phyloP scores from a whole-genome alignment of 2,888 invertebrate genomes.

The Muscina levida region DNA sequence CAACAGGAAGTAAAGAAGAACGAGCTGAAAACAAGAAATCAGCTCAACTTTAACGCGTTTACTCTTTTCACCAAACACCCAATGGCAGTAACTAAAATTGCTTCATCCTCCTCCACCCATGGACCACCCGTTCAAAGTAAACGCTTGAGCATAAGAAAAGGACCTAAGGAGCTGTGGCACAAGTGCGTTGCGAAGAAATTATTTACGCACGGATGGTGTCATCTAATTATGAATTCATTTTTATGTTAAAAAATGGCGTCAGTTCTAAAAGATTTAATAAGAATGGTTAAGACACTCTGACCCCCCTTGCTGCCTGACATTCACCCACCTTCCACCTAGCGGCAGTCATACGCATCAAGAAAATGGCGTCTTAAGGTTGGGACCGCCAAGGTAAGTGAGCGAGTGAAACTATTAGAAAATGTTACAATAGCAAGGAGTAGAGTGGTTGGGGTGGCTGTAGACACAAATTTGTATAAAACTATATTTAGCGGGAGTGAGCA shows the following conservation, averaged over 20 bases:
- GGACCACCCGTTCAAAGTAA: too few species aligned
- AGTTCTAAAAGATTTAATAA: slow-evolving; percentile 55
- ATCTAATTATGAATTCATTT: slow-evolving; percentile 80
- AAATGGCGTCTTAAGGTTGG: slow-evolving; percentile 49
- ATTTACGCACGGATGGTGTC: slow-evolving; percentile 80
- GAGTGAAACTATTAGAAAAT: slow-evolving; percentile 33
- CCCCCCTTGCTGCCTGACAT: not conserved
- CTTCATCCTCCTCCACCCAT: not conserved
- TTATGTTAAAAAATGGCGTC: slow-evolving; percentile 67
- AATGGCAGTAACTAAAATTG: slow-evolving; percentile 31
- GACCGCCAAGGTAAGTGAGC: slow-evolving; percentile 33
- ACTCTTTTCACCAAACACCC: slow-evolving; percentile 46
- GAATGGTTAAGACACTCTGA: slow-evolving; percentile 29
- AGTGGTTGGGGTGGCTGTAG: not conserved
- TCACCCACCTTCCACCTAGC: too few species aligned
- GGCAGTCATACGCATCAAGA: slow-evolving; percentile 23
- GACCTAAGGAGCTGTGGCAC: slow-evolving; percentile 18
- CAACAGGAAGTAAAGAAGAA: slow-evolving; percentile 31
- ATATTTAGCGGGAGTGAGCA: too few species aligned
- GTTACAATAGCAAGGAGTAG: not conserved
- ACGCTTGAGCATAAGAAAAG: slow-evolving; percentile 4
- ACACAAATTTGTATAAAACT: slow-evolving; percentile 33
- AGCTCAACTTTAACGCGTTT: slow-evolving; percentile 60
- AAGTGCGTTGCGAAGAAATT: slow-evolving; percentile 72
- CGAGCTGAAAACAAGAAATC: slow-evolving; percentile 33